Base-by-base conservation (phyloP, 2,113 vertebrate species). In the Neoarius graeffei region DNA sequence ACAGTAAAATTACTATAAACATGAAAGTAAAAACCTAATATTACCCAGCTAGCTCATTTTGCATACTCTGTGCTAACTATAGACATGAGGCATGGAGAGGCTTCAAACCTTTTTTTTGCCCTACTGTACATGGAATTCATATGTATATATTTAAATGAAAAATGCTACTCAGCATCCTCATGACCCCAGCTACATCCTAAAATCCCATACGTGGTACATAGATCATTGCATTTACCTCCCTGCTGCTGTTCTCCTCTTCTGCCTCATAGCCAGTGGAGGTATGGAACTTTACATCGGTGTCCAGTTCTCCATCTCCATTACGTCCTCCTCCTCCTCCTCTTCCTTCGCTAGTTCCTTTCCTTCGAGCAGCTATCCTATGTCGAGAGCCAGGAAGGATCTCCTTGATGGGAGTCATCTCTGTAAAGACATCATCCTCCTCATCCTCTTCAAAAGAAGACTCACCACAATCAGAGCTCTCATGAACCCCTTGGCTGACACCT, bases 161-260 rank as follows among this genome's bases (percentile, higher is more conserved):
- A 56, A 81, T 67, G 14, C 20, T 62, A 35, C 10, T 64, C 56
- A 82, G 57, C 42, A 66, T 64, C 14, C 20, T 23, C 62, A 67
- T n/a, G 23, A 14, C 19, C 19, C 20, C 5, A 54, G 27, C 23
- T 8, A 50, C 11, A 71, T 52, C 62, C 8, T 80, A 85, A 62
- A 89, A n/a, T 30, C 42, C 48, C 10, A 76, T 9, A 17, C 27
- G 13, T 15, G 57, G 27, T 15, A 76, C 20, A 57, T 20, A 79
- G 76, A 81, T 60, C 20, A 25, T 42, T 19, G 64, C 19, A 54
- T 90, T 90, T 95, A 97, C 95, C 96, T 95, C 92, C 62, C 91
- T 89, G 54, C 89, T 89, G 76, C 88, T 89, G 62, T 88, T 90
- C 20, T 96, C 95, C 62, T 84, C 84, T 82, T 95, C 92, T 8